Conservation (phyloP, 1,140 invertebrate species). For the Chironomus striatipennis region DNA sequence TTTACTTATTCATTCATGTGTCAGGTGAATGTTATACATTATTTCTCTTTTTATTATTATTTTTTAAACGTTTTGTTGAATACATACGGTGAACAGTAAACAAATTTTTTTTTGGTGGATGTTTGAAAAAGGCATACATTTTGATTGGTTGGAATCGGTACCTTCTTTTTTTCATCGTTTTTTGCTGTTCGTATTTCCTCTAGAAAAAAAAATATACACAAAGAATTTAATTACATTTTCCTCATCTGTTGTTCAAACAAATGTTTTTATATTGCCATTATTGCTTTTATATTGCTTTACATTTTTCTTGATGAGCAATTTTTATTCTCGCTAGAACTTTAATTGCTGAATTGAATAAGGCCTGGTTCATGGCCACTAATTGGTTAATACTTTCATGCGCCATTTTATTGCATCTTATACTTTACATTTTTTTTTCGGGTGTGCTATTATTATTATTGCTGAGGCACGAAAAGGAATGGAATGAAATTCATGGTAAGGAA, state of each 20-base stretch:
- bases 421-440: not conserved
- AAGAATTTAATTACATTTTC: slow-evolving; percentile 3
- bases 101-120: not conserved
- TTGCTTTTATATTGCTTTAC: not conserved
- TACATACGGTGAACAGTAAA: no score
- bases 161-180: not conserved
- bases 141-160: not conserved
- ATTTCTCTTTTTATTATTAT: slow-evolving; percentile 10
- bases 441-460: not conserved
- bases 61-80: not conserved
- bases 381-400: not conserved
- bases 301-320: not conserved
- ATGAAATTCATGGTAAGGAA: not conserved
- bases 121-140: not conserved
- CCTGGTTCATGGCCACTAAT: not conserved
- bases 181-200: not conserved
- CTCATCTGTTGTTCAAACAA: slow-evolving; percentile 12
- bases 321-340: not conserved
- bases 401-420: not conserved
- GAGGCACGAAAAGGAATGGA: no score
- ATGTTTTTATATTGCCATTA: slow-evolving; percentile 11
- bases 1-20: slow-evolving; percentile 11
- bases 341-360: not conserved
- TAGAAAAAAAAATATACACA: not conserved
- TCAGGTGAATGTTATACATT: slow-evolving; percentile 10